Conservation (phyloP, 2,888 invertebrate genomes). For the Brachynemurus nebulosus region DNA sequence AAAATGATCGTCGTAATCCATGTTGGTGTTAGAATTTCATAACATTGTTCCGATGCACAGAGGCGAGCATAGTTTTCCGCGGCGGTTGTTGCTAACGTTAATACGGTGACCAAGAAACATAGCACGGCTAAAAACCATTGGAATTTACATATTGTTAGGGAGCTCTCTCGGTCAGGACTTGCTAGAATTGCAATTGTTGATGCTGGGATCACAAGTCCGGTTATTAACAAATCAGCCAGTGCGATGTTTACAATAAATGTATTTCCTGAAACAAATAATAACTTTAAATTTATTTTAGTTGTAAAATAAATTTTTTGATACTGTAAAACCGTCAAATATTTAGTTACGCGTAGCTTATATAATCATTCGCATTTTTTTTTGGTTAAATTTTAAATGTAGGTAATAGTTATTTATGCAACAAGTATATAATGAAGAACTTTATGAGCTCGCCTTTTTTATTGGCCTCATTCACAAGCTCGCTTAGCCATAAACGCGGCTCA, state of each 20-base stretch:
- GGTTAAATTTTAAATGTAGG: too few relatives aligned
- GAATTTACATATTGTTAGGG: conserved; percentile 43
- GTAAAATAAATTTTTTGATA: too few relatives aligned
- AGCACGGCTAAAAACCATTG: conserved; percentile 53
- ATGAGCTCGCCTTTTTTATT: too few relatives aligned
- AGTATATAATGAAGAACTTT: too few relatives aligned
- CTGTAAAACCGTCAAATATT: too few relatives aligned
- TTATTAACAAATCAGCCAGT: conserved; percentile 54
- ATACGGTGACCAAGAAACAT: conserved; percentile 49
- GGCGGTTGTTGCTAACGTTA: conserved; percentile 48
- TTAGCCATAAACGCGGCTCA: too few relatives aligned
- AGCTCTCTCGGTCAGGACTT: conserved; percentile 46
- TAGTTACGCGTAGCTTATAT: too few relatives aligned
- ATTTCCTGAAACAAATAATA: conserved; percentile 49
- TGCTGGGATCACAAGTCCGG: conserved; percentile 52
- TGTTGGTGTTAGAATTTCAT: conserved; percentile 34
- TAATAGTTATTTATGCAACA: too few relatives aligned
- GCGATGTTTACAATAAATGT: conserved; percentile 57
- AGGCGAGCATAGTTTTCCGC: conserved; percentile 51
- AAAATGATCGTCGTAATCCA: conserved; percentile 39
- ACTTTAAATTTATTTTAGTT: too few relatives aligned
- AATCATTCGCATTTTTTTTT: too few relatives aligned
- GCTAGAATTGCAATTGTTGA: conserved; percentile 56
- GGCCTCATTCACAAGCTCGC: too few relatives aligned
- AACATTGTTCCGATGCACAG: conserved; percentile 38